Evolutionary conservation across 2,888 invertebrate species (phyloP).

Genomic region (Acronicta aceris): DNA sequence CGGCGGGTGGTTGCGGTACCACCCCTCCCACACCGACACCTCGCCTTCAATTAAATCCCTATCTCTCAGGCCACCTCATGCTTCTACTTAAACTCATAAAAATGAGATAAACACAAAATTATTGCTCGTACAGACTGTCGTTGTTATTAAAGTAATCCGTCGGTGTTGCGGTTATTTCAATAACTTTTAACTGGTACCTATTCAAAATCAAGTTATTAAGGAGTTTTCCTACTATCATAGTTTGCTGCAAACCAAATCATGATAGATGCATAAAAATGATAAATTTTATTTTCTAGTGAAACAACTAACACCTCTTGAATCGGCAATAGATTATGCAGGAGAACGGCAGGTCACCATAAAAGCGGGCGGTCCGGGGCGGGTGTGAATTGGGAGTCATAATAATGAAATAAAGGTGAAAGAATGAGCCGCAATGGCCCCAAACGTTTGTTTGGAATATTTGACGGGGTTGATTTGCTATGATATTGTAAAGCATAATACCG

Average conservation of each 20-base stretch:
- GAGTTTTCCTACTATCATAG: slow-evolving; percentile 51
- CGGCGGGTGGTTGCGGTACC: slow-evolving; percentile 71
- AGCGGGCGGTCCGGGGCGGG: slow-evolving; percentile 64
- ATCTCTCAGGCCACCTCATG: slow-evolving; percentile 83
- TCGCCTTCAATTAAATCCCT: slow-evolving; percentile 87
- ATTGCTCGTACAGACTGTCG: slow-evolving; percentile 78
- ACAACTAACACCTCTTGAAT: slow-evolving; percentile 26
- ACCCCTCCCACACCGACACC: slow-evolving; percentile 71
- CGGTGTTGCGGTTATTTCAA: slow-evolving; percentile 64
- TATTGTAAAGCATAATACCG: slow-evolving; percentile 20
- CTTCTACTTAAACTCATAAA: slow-evolving; percentile 85
- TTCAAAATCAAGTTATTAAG: slow-evolving; percentile 35
- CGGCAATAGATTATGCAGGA: slow-evolving; percentile 49
- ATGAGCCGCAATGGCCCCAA: slow-evolving; percentile 57
- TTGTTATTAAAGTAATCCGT: slow-evolving; percentile 77
- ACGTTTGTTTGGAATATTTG: slow-evolving; percentile 27
- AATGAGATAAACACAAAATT: slow-evolving; percentile 85
- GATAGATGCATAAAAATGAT: neutral
- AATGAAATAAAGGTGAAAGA: slow-evolving; percentile 72
- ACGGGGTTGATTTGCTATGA: slow-evolving; percentile 9
- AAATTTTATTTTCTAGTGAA: slow-evolving; percentile 9
- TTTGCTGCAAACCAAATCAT: too few species aligned
- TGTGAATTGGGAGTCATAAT: slow-evolving; percentile 67
- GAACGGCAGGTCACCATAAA: slow-evolving; percentile 56
- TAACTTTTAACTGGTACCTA: slow-evolving; percentile 56